These are phyloP conservation scores for Sylvietta virens DNA, from an alignment of 2,113 vertebrate genomes.

Conservation along the genomic window DNA sequence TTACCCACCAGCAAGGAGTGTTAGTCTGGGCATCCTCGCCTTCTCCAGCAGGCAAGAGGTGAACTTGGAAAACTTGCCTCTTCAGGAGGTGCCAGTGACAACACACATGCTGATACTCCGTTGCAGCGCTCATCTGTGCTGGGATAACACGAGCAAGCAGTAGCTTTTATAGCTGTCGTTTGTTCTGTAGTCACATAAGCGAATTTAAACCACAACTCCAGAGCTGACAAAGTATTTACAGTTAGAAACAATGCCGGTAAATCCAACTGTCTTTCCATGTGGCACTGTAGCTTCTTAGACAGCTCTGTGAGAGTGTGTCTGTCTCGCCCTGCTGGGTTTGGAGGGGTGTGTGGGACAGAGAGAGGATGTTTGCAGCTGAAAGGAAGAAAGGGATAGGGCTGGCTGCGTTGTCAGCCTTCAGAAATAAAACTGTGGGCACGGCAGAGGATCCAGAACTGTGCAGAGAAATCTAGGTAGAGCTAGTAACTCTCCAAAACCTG, in stretches of 20 bases:
- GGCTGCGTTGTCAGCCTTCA: neutral
- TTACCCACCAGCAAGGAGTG: constrained; percentile 16
- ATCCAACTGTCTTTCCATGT: constrained; percentile 3
- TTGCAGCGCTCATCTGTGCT: neutral
- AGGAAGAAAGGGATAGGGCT: neutral
- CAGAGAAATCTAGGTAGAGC: neutral
- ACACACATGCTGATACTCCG: neutral
- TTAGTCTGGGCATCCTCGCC: neutral
- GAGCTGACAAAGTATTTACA: constrained; percentile 4
- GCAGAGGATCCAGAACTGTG: neutral
- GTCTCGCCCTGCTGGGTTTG: neutral
- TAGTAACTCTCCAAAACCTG: neutral
- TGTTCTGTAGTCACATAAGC: neutral
- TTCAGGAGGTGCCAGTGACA: neutral
- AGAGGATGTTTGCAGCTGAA: neutral
- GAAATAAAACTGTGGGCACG: neutral
- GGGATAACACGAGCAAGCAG: neutral
- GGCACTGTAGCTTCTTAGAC: neutral
- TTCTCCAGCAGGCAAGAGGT: constrained; percentile 40
- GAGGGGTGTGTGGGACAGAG: neutral
- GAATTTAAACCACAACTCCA: neutral
- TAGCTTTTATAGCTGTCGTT: neutral
- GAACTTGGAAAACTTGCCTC: constrained; percentile 23
- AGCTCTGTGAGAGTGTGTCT: neutral
- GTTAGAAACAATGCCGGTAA: constrained; percentile 29